Evolutionary conservation across 1,140 invertebrate genomes (phyloP).

Genomic region (Saxidomus purpurata): DNA sequence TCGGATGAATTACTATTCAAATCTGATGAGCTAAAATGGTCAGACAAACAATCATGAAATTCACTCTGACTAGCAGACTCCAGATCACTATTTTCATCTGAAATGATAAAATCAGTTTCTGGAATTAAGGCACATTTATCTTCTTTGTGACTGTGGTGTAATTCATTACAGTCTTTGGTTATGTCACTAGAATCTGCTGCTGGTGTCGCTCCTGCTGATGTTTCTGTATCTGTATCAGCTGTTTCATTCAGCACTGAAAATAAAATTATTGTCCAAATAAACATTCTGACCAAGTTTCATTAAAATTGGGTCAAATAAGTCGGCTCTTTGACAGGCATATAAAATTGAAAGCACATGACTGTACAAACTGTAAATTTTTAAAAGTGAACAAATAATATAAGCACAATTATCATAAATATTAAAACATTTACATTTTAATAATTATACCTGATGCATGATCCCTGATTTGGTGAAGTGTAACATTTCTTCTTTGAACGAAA

Average conservation of each 20-base stretch:
- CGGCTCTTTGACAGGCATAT: constrained; percentile 45
- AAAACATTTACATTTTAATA: constrained; percentile 45
- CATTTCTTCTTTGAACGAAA: constrained; percentile 47
- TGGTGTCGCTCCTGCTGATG: constrained; percentile 6
- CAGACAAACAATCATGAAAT: constrained; percentile 24
- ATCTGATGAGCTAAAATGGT: constrained; percentile 22
- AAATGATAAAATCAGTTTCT: constrained; percentile 37
- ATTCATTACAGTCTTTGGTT: constrained; percentile 42
- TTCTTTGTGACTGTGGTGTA: constrained; percentile 38
- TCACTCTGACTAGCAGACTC: constrained; percentile 21
- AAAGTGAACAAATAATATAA: constrained; percentile 46
- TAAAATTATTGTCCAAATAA: constrained; percentile 46
- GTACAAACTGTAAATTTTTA: constrained; percentile 45
- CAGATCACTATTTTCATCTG: constrained; percentile 40
- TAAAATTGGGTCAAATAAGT: background rate
- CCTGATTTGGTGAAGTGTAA: constrained; percentile 46
- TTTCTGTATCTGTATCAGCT: constrained; percentile 44
- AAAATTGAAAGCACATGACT: constrained; percentile 47
- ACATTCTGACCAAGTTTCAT: constrained; percentile 4
- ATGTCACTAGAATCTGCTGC: constrained; percentile 44
- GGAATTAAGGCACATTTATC: constrained; percentile 42
- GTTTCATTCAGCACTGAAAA: constrained; percentile 47
- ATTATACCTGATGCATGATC: constrained; percentile 47
- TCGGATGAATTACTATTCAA: constrained; percentile 35
- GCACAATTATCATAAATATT: constrained; percentile 46